A percentile compares a stretch with the other conserved stretches of the same genome.
Conservation (phyloP, 2,888 invertebrate genomes). For the Leptodirus hochenwartii region DNA sequence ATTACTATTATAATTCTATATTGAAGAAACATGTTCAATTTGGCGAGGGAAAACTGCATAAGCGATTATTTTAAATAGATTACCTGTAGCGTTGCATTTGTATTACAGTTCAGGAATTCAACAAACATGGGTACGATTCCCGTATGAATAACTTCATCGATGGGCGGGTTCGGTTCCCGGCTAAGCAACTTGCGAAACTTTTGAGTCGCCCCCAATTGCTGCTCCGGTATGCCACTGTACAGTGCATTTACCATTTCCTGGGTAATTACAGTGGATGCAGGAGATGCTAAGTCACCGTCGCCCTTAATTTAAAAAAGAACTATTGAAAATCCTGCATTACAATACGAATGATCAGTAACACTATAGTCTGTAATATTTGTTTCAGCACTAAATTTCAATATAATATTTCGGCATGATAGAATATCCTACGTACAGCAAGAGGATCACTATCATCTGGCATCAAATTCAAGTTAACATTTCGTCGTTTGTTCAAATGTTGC, state of each 20-base stretch:
- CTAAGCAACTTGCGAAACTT: slow-evolving; percentile 86
- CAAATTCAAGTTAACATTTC: slow-evolving; percentile 50
- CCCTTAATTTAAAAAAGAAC: slow-evolving; percentile 17
- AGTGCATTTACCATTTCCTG: slow-evolving; percentile 73
- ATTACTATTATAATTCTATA: too few relatives aligned
- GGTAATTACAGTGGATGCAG: slow-evolving; percentile 38
- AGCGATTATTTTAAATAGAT: slow-evolving; percentile 13
- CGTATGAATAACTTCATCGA: slow-evolving; percentile 87
- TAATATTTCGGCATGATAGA: too few relatives aligned
- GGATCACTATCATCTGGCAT: slow-evolving; percentile 24
- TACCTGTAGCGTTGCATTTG: slow-evolving; percentile 76
- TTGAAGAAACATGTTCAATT: too few relatives aligned
- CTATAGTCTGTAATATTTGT: too few relatives aligned
- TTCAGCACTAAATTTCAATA: too few relatives aligned
- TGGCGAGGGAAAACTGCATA: too few relatives aligned
- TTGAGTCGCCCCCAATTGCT: slow-evolving; percentile 75
- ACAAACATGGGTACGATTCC: slow-evolving; percentile 92
- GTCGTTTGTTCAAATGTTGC: slow-evolving; percentile 79
- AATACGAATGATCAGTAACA: too few relatives aligned
- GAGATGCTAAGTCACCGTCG: slow-evolving; percentile 23
- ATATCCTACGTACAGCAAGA: too few relatives aligned
- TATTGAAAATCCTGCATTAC: slow-evolving; percentile 5
- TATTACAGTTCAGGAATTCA: slow-evolving; percentile 65
- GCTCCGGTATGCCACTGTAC: slow-evolving; percentile 54
- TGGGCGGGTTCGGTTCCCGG: slow-evolving; percentile 91